Evolutionary conservation across 2,797 vertebrate species (phyloP), one percentile per base, ranked within the genome.

Genomic region (Lutjanus argentimaculatus): DNA sequence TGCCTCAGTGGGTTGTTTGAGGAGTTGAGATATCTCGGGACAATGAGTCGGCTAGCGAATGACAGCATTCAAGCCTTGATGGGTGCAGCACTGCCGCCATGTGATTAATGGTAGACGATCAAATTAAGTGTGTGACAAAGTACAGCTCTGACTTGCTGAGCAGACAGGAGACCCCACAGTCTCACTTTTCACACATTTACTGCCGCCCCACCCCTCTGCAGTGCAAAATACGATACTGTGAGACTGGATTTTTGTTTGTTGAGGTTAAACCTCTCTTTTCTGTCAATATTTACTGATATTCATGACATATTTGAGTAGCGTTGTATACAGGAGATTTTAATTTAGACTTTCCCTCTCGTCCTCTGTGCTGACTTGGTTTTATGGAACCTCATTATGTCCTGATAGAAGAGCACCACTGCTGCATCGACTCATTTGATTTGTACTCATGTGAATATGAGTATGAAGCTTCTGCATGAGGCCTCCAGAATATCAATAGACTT

Each of bases 1-100:
- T 93, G 95, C 95, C 92, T 94, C 85, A 77, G 89, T 94, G 88
- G 90, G 85, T 67, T 84, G 83, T 91, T 83, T 70, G 75, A 93
- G 81, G 88, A 91, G 89, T 91, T 91, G 80, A 83, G 81, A 85
- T 89, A 80, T 90, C 80, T 89, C 77, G 71, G 88, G 88, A 90
- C 87, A 83, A 75, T 85, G 84, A 87, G 77, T 88, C 30, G 76
- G 64, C 71, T 57, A 7, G 74, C 70, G 3, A 81, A 79, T 74
- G 82, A 80, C 72, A 49, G 80, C 80, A 49, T 74, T 67, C 61
- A 1, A 57, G 63, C 56, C 75, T 66, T 49, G 65, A 79, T 82
- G 77, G 80, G 40, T 51, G 43, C 53, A 14, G 49, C 36, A 36
- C 30, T 36, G 30, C 30, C 30, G 48, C 16, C n/a, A 9, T 72